A percentile compares a stretch with the other conserved stretches of the same genome.
phyloP scores from a whole-genome alignment of 2,797 vertebrate species.

The Podarcis lilfordi region DNA sequence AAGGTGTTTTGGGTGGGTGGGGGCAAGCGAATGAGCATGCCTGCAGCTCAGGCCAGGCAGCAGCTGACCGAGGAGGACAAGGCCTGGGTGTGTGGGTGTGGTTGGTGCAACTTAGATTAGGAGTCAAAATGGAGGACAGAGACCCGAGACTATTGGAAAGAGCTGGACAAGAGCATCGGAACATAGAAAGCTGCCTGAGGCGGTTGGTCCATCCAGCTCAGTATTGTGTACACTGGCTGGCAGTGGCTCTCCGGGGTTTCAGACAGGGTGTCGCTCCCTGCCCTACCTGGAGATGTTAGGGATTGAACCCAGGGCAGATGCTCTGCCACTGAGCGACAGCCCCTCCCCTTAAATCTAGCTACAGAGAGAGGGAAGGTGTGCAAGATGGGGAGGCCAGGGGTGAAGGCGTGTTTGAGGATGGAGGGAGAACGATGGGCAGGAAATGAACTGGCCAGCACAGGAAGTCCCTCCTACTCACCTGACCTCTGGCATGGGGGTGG shows the following conservation, averaged over 20 bases:
- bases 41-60: background rate
- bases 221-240: too few species aligned
- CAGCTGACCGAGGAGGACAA: background rate
- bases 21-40: background rate
- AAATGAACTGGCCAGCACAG: background rate
- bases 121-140: background rate
- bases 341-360: background rate
- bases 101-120: background rate
- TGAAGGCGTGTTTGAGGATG: background rate
- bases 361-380: background rate
- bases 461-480: background rate
- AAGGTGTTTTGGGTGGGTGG: background rate
- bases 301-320: background rate
- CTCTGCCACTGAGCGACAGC: background rate
- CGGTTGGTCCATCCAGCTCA: too few species aligned
- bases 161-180: background rate
- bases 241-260: too few species aligned
- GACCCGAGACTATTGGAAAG: background rate
- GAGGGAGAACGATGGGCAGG: background rate
- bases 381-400: background rate
- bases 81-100: conserved; percentile 4
- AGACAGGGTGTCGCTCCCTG: too few species aligned
- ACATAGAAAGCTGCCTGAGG: background rate
- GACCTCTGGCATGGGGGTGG: background rate
- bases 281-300: too few species aligned